Percentiles rank a stretch among this genome's conserved stretches.
phyloP scores from a whole-genome alignment of 2,113 vertebrate genomes.

The Cromileptes altivelis region DNA sequence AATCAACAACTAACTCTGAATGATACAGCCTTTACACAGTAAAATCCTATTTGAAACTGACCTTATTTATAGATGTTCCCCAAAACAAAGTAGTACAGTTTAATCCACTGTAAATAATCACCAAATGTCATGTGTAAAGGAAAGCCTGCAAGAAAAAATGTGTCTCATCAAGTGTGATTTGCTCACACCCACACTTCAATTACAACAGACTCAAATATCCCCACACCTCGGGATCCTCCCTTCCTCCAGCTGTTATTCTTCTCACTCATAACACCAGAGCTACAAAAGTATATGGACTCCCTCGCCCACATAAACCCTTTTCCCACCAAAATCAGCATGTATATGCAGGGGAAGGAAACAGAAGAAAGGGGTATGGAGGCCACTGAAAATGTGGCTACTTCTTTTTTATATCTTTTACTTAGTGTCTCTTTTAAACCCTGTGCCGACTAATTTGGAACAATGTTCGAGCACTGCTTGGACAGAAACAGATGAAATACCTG shows the following conservation, averaged over 20 bases:
- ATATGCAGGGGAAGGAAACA: too few relatives aligned
- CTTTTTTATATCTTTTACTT: too few relatives aligned
- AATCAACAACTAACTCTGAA: not conserved
- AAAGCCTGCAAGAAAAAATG: not conserved
- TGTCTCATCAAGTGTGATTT: slow-evolving; percentile 14
- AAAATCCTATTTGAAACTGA: slow-evolving; percentile 2
- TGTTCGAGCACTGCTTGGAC: too few relatives aligned
- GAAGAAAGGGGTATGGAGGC: too few relatives aligned
- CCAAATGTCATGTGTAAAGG: slow-evolving; percentile 15
- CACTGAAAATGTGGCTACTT: too few relatives aligned
- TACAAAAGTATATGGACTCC: slow-evolving; percentile 2
- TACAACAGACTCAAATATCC: slow-evolving; percentile 13
- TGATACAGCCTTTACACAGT: slow-evolving; percentile 6
- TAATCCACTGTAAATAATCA: slow-evolving; percentile 34
- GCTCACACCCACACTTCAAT: slow-evolving; percentile 23
- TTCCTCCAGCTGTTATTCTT: slow-evolving; percentile 32
- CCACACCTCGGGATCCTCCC: not conserved
- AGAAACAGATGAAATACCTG: too few relatives aligned
- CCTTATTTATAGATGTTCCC: slow-evolving; percentile 5
- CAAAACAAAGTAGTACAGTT: not conserved
- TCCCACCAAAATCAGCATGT: too few relatives aligned
- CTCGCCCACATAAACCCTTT: not conserved
- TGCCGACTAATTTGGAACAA: too few relatives aligned
- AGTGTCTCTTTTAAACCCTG: too few relatives aligned
- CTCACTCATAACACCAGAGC: not conserved